These are phyloP conservation scores for Dolichomitus sp. DNA, from an alignment of 2,888 invertebrate genomes.

Conservation along the genomic window DNA sequence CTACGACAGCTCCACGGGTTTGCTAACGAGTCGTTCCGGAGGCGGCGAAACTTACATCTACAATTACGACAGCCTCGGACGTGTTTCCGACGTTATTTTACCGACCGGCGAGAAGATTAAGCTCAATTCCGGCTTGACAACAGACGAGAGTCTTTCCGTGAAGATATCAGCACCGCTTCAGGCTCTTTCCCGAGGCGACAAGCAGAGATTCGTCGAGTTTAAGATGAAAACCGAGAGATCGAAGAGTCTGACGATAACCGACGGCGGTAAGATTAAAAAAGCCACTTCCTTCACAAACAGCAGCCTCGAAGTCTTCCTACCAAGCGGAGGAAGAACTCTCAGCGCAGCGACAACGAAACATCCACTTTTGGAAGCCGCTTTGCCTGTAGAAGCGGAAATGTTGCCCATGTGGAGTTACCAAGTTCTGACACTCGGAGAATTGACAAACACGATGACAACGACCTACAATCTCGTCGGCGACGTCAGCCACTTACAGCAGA, in stretches of 20 bases:
- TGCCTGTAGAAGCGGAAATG: slow-evolving; percentile 96
- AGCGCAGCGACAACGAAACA: slow-evolving; percentile 94
- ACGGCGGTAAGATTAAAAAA: slow-evolving; percentile 90
- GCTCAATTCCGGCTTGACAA: slow-evolving; percentile 92
- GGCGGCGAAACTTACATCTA: slow-evolving; percentile 96
- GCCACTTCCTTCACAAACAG: slow-evolving; percentile 93
- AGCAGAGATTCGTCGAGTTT: slow-evolving; percentile 88
- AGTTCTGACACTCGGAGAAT: slow-evolving; percentile 92
- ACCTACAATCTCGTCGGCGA: slow-evolving; percentile 94
- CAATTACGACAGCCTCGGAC: slow-evolving; percentile 96
- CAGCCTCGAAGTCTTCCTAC: slow-evolving; percentile 91
- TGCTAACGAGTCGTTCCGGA: slow-evolving; percentile 94
- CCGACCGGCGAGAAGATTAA: slow-evolving; percentile 97
- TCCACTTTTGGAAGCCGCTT: slow-evolving; percentile 93
- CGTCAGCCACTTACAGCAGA: slow-evolving; percentile 94
- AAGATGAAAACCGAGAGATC: slow-evolving; percentile 90
- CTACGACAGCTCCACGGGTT: slow-evolving; percentile 95
- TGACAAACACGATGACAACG: slow-evolving; percentile 93
- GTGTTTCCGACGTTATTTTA: slow-evolving; percentile 94
- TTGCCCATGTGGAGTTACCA: slow-evolving; percentile 96
- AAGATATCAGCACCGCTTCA: slow-evolving; percentile 90
- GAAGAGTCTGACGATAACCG: slow-evolving; percentile 90
- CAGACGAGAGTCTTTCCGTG: slow-evolving; percentile 92
- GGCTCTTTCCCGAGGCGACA: slow-evolving; percentile 87
- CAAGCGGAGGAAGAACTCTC: slow-evolving; percentile 92